These are phyloP conservation scores for Gymnocephalus cernua DNA, from an alignment of 2,113 vertebrate species.

Conservation along the genomic window DNA sequence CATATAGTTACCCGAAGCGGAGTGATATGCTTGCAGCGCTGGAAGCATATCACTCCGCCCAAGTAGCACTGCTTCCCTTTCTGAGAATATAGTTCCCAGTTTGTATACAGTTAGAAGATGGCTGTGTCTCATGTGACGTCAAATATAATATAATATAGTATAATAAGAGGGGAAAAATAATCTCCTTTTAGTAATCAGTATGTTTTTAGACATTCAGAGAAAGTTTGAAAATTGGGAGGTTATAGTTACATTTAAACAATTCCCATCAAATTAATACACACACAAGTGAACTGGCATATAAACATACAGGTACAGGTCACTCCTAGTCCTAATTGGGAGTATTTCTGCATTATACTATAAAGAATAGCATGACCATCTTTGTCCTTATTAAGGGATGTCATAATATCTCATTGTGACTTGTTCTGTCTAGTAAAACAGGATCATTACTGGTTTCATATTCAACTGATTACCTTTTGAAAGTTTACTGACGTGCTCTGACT, in stretches of 20 bases:
- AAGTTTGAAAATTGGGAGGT: background rate
- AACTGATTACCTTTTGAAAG: constrained; percentile 62
- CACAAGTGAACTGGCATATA: background rate
- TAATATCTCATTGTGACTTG: constrained; percentile 1
- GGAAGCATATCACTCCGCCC: too few relatives aligned
- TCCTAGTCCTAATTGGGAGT: constrained; percentile 8
- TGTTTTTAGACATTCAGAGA: background rate
- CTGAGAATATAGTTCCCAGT: too few relatives aligned
- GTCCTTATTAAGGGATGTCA: constrained; percentile 10
- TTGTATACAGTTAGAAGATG: too few relatives aligned
- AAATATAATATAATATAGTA: too few relatives aligned
- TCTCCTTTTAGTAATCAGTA: background rate
- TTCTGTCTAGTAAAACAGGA: constrained; percentile 32
- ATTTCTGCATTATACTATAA: background rate
- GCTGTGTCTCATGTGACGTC: too few relatives aligned
- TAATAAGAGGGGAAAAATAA: background rate
- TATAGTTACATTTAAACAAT: background rate
- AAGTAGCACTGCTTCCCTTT: too few relatives aligned
- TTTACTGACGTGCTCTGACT: constrained; percentile 64
- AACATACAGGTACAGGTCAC: background rate
- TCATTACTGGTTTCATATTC: constrained; percentile 55
- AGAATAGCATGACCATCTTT: background rate
- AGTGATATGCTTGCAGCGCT: too few relatives aligned
- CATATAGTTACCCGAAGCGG: too few relatives aligned
- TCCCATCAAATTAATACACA: background rate